These are phyloP conservation scores for Zaprionus obscuricornis DNA, from an alignment of 2,888 invertebrate species.

Conservation along the genomic window DNA sequence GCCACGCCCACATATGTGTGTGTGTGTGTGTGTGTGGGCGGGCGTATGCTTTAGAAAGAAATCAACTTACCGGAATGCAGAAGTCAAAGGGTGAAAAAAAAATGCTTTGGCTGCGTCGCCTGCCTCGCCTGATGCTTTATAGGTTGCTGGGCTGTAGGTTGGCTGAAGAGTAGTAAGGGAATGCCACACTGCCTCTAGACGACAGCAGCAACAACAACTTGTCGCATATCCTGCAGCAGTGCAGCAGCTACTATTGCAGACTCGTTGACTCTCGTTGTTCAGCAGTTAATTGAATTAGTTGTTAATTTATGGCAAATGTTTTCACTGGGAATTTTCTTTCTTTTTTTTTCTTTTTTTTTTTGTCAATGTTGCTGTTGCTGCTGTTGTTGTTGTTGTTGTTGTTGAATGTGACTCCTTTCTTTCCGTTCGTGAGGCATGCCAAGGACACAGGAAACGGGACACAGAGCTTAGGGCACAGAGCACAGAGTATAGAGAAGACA, in stretches of 20 bases:
- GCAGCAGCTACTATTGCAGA: constrained; percentile 25
- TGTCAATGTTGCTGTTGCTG: constrained; percentile 28
- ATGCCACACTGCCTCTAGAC: neutral
- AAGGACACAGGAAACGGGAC: constrained; percentile 38
- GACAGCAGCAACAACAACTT: constrained; percentile 21
- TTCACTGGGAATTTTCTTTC: constrained; percentile 76
- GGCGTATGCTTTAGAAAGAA: constrained; percentile 14
- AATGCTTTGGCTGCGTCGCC: too few relatives aligned
- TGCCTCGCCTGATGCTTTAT: constrained; percentile 12
- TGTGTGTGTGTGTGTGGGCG: too few relatives aligned
- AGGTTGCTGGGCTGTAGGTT: neutral
- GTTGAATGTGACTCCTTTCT: neutral
- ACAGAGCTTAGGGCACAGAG: too few relatives aligned
- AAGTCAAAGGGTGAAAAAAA: too few relatives aligned
- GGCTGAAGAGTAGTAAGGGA: neutral
- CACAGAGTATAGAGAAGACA: too few relatives aligned
- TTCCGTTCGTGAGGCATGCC: constrained; percentile 22
- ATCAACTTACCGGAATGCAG: constrained; percentile 55
- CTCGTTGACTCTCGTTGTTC: constrained; percentile 69
- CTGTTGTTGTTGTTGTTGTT: neutral
- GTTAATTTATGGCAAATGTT: constrained; percentile 76
- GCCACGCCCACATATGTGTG: constrained; percentile 28
- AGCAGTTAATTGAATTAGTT: constrained; percentile 76
- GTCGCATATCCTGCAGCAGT: constrained; percentile 56
- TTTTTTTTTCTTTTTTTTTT: too few relatives aligned